phyloP scores from a whole-genome alignment of 35 echinoderm and acorn worm genomes.

The Ptychodera flava region DNA sequence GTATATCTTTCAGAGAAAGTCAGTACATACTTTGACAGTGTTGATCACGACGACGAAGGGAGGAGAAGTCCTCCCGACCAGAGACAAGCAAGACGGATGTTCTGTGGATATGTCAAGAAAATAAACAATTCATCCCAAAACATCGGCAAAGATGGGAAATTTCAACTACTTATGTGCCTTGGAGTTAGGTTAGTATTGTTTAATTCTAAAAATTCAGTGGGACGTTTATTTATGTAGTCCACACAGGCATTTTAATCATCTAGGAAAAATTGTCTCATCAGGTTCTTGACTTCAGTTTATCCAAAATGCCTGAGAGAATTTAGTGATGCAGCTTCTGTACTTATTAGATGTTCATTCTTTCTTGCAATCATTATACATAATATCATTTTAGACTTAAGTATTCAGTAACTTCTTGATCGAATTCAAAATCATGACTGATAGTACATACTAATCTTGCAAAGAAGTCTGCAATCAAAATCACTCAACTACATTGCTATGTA shows the following conservation, averaged over 20 bases:
- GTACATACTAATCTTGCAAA: no score
- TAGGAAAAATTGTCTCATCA: background rate
- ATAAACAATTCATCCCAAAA: conserved; percentile 67
- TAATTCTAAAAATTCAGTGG: background rate
- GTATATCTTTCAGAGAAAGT: conserved; percentile 99
- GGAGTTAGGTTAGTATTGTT: conserved; percentile 62
- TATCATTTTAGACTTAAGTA: no score
- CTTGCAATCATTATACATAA: background rate
- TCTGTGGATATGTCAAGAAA: conserved; percentile 65
- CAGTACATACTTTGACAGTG: conserved; percentile 54
- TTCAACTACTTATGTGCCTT: conserved; percentile 90
- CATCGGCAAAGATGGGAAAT: conserved; percentile 96
- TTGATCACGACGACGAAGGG: conserved; percentile 87
- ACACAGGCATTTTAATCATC: background rate
- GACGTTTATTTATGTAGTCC: background rate
- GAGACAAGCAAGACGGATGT: conserved; percentile 70
- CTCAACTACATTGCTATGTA: no score
- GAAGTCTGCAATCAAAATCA: no score
- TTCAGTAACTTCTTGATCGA: no score
- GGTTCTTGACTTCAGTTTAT: background rate
- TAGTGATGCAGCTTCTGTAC: background rate
- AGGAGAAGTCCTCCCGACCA: conserved; percentile 71
- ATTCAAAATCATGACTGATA: no score
- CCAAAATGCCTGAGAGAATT: background rate
- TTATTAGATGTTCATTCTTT: background rate